Evolutionary conservation across 2,113 vertebrate species (phyloP).

Genomic region (Columba janthina): DNA sequence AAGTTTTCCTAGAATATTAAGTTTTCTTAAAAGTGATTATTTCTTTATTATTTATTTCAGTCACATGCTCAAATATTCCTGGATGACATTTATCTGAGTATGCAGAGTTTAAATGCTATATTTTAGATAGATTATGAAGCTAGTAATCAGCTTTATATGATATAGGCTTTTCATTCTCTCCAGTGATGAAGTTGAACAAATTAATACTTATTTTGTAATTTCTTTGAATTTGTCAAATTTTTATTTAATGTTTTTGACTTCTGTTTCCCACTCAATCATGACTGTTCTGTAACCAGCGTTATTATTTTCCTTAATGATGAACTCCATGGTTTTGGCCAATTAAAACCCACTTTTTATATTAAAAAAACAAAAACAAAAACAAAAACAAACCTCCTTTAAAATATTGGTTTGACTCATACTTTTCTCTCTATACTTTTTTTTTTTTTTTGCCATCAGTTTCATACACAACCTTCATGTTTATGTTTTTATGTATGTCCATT

Average conservation of each 20-base stretch:
- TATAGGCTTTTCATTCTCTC: neutral
- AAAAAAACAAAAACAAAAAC: neutral
- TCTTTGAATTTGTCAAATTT: neutral
- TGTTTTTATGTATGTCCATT: neutral
- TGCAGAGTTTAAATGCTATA: neutral
- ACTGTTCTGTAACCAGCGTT: rapidly evolving
- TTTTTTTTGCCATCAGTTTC: neutral
- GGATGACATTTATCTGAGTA: neutral
- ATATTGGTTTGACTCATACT: neutral
- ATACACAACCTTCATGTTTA: neutral
- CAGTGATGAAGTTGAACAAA: neutral
- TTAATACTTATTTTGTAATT: neutral
- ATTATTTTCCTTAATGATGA: neutral
- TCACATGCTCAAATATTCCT: neutral
- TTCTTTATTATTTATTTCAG: neutral
- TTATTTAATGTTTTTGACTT: neutral
- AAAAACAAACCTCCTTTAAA: neutral
- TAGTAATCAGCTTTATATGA: rapidly evolving
- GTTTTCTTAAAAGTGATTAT: neutral
- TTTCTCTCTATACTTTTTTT: neutral
- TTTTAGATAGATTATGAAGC: neutral
- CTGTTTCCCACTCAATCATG: neutral
- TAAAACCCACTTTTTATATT: neutral
- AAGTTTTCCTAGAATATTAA: neutral
- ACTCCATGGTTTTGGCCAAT: neutral